phyloP scores from a whole-genome alignment of 2,113 vertebrate genomes.

The Mus pahari region DNA sequence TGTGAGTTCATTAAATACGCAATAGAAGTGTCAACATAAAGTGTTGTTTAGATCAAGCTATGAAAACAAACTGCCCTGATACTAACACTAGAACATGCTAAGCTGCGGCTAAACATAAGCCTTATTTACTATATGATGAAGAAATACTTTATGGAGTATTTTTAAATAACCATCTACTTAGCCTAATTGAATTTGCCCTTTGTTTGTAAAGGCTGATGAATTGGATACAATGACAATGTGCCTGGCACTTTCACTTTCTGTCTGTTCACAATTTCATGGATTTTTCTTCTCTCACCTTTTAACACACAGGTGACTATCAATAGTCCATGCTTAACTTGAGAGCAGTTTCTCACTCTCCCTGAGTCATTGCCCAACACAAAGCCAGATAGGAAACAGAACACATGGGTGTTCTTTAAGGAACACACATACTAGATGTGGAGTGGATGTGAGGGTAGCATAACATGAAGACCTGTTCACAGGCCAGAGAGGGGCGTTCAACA shows the following conservation, averaged over 20 bases:
- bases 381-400: conserved; percentile 61
- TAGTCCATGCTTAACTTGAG: conserved; percentile 74
- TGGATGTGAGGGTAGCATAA: conserved; percentile 41
- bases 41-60: conserved; percentile 86
- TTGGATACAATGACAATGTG: conserved; percentile 65
- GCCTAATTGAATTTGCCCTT: conserved; percentile 87
- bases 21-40: conserved; percentile 90
- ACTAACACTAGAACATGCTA: conserved; percentile 83
- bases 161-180: conserved; percentile 87
- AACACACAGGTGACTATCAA: conserved; percentile 79
- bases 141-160: conserved; percentile 84
- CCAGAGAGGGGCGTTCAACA: conserved; percentile 63
- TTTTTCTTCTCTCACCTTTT: conserved; percentile 66
- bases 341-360: conserved; percentile 77
- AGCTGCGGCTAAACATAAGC: conserved; percentile 86
- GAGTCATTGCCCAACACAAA: conserved; percentile 73
- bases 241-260: conserved; percentile 64
- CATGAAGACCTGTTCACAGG: conserved; percentile 62
- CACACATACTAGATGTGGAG: background rate
- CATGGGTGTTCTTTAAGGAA: conserved; percentile 63
- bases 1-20: conserved; percentile 87
- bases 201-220: conserved; percentile 81
- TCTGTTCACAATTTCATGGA: conserved; percentile 60
- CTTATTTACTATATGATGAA: conserved; percentile 84
- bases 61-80: conserved; percentile 85